Percentiles rank a stretch among this genome's conserved stretches.
Evolutionary conservation across 2,888 invertebrate genomes (phyloP).

Genomic region (Minunthozetes semirufus): DNA sequence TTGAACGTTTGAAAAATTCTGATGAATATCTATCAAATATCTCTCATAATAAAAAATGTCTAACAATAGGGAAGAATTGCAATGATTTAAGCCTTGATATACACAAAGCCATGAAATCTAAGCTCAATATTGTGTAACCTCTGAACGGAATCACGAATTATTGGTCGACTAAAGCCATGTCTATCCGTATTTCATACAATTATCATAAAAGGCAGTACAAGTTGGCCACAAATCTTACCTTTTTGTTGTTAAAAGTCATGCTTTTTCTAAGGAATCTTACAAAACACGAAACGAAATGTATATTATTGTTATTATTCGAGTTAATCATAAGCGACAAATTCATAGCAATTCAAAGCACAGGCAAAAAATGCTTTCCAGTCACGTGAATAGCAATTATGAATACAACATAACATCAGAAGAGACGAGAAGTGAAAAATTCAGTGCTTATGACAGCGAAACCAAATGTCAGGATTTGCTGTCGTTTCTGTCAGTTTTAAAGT

Average conservation of each 20-base stretch:
- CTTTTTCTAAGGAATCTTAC: background rate
- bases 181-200: background rate
- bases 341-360: too few species aligned
- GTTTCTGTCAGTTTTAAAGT: background rate
- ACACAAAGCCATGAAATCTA: background rate
- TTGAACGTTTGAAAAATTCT: too few species aligned
- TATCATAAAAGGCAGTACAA: background rate
- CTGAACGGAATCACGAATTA: constrained; percentile 4
- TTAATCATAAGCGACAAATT: too few species aligned
- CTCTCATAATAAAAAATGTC: too few species aligned
- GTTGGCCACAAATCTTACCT: background rate
- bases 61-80: background rate
- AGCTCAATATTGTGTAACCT: background rate
- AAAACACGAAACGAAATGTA: too few species aligned
- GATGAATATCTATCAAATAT: too few species aligned
- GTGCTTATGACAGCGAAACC: constrained; percentile 10
- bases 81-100: background rate
- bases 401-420: too few species aligned
- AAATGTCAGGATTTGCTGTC: background rate
- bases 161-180: background rate
- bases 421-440: too few species aligned
- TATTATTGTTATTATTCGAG: too few species aligned
- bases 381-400: too few species aligned
- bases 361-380: too few species aligned
- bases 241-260: background rate